A percentile compares a stretch with the other conserved stretches of the same genome.
These are phyloP conservation scores for Hyposoter didymator DNA, from an alignment of 2,888 invertebrate species.

Conservation along the genomic window DNA sequence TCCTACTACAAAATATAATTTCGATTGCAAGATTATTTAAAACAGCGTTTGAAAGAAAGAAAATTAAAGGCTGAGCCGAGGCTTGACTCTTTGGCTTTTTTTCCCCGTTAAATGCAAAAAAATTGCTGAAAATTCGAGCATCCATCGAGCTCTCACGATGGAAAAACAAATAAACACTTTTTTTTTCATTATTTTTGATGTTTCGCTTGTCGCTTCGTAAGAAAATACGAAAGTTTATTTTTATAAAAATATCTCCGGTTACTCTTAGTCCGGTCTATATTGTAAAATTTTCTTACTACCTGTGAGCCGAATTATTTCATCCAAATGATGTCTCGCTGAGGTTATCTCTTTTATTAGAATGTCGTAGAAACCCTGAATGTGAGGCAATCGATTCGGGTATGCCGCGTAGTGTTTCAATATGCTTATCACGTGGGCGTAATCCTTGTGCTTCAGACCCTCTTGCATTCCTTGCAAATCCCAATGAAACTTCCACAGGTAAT, in stretches of 20 bases:
- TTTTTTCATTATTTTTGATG: background rate
- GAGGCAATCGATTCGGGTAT: conserved; percentile 61
- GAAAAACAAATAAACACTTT: background rate
- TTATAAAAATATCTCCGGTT: background rate
- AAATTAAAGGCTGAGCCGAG: no score
- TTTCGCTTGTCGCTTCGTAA: background rate
- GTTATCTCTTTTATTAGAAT: conserved; percentile 75
- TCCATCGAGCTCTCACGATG: background rate
- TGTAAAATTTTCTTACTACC: conserved; percentile 72
- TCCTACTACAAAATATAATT: background rate
- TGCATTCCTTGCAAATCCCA: conserved; percentile 69
- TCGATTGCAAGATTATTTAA: background rate
- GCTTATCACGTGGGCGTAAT: conserved; percentile 74
- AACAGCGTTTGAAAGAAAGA: background rate
- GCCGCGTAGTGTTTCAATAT: conserved; percentile 64
- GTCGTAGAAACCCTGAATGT: conserved; percentile 72
- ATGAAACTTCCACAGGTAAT: conserved; percentile 74
- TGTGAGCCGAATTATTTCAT: conserved; percentile 74
- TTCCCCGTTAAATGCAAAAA: background rate
- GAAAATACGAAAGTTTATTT: background rate
- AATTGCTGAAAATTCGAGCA: background rate
- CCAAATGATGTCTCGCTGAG: conserved; percentile 71
- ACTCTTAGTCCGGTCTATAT: conserved; percentile 16
- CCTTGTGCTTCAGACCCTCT: conserved; percentile 70
- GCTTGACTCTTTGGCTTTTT: background rate